Base-by-base conservation (phyloP, 2,113 vertebrate species). In the Sinocyclocheilus grahami region DNA sequence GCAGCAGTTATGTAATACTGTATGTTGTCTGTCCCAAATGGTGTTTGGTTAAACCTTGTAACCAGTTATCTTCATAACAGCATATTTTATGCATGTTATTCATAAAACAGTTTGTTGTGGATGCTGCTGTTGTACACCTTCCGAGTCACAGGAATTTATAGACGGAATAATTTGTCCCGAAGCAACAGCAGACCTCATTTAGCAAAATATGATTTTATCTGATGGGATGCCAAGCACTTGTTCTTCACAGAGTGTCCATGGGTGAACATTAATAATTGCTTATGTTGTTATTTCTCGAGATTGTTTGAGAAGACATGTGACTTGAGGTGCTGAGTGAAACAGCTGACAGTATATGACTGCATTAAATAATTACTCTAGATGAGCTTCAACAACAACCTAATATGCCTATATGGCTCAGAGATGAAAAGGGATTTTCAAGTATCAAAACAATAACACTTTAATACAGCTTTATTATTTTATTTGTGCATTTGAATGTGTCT, bases 111-210 rank as follows among this genome's bases (percentile, higher is more conserved):
- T 78, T 53, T 78, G 48, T 55, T 78, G 76, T 55, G 14, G 9
- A 75, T 75, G 37, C 24, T 30, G 58, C 48, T 58, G 51, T 78
- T 53, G 48, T n/a, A 20, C 27, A 30, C 24, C 76, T 55, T 78
- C 51, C 22, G 58, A 55, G 75, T 78, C 6, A 55, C 48, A 78
- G 33, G 5, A 39, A 80, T 80, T 72, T 39, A n/a, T 62, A 80
- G 78, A 80, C n/a, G 6, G n/a, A 80, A 80, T 80, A 2, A 80
- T 62, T 62, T 62, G 33, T 39, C 78, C 55, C 55, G 20, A 62
- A 62, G 78, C 55, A 42, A 80, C 55, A 80, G 22, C 20, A 80
- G 55, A 80, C 33, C 55, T 62, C 55, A 62, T 62, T 78, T 62
- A 12, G 55, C 58, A 42, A 80, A 14, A 53, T 30, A 14, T 33